A percentile compares a stretch with the other conserved stretches of the same genome.
Evolutionary conservation across 1,140 invertebrate species (phyloP).

Genomic region (Ceratoteleas bidentatus): DNA sequence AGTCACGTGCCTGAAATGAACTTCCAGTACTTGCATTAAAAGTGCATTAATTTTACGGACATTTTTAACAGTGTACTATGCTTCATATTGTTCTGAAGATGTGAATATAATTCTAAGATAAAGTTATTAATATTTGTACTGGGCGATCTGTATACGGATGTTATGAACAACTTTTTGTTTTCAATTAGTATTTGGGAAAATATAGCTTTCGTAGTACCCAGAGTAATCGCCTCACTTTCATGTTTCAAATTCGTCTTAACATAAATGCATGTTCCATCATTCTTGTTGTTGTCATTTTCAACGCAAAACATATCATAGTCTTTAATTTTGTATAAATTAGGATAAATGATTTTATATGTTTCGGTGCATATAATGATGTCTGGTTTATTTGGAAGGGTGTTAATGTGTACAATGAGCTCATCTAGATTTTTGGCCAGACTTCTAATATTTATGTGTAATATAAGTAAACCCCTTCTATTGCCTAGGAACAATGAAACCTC

Average conservation of each 20-base stretch:
- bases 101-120: background rate
- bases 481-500: no score
- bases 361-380: slow-evolving; percentile 1
- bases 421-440: slow-evolving; percentile 1
- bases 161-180: background rate
- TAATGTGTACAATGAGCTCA: background rate
- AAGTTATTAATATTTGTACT: background rate
- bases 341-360: background rate
- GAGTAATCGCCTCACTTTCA: background rate
- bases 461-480: background rate
- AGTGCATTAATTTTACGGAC: no score
- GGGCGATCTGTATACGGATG: slow-evolving; percentile 12
- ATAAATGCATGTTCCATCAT: slow-evolving; percentile 12
- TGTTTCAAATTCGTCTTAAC: background rate
- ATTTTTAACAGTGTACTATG: no score
- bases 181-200: background rate
- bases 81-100: background rate
- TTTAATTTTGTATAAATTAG: slow-evolving; percentile 1
- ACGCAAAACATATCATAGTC: background rate
- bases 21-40: no score
- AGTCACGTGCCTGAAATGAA: no score
- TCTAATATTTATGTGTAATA: background rate
- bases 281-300: slow-evolving; percentile 8
- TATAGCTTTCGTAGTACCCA: background rate
- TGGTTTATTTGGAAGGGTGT: background rate